Percentiles rank a stretch among this genome's conserved stretches.
Evolutionary conservation across 2,888 invertebrate species (phyloP).

Genomic region (Lasioglossum figueresi): DNA sequence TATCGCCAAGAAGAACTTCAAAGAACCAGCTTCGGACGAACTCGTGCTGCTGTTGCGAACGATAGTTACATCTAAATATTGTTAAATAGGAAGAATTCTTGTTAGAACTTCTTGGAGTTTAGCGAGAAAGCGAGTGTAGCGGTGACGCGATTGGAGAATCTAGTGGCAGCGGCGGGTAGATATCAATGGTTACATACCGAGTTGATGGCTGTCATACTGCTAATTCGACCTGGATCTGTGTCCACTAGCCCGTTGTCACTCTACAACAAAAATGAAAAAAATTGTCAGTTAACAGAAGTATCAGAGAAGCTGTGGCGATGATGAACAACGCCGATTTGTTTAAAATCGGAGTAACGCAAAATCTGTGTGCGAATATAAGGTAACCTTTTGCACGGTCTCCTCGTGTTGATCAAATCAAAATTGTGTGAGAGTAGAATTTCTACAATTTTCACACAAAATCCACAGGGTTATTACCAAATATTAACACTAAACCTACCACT

Average conservation of each 20-base stretch:
- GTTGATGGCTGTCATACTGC: constrained; percentile 84
- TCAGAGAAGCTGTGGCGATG: background rate
- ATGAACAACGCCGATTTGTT: background rate
- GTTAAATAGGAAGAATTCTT: background rate
- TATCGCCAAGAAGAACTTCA: background rate
- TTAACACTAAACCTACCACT: too few species aligned
- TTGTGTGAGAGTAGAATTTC: background rate
- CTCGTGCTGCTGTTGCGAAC: background rate
- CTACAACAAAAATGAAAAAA: constrained; percentile 78
- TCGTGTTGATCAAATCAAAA: background rate
- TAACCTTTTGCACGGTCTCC: too few species aligned
- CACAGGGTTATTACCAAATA: background rate
- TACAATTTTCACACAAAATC: background rate
- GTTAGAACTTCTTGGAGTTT: background rate
- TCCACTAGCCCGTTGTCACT: constrained; percentile 84
- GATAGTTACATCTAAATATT: background rate
- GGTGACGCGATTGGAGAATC: background rate
- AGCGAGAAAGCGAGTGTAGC: background rate
- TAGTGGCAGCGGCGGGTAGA: background rate
- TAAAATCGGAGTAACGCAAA: background rate
- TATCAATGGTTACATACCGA: constrained; percentile 79
- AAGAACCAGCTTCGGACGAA: background rate
- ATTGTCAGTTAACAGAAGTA: constrained; percentile 29
- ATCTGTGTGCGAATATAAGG: background rate
- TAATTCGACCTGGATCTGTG: constrained; percentile 82